Evolutionary conservation across 2,797 vertebrate genomes (phyloP).

Genomic region (Rhyacichthys aspro): DNA sequence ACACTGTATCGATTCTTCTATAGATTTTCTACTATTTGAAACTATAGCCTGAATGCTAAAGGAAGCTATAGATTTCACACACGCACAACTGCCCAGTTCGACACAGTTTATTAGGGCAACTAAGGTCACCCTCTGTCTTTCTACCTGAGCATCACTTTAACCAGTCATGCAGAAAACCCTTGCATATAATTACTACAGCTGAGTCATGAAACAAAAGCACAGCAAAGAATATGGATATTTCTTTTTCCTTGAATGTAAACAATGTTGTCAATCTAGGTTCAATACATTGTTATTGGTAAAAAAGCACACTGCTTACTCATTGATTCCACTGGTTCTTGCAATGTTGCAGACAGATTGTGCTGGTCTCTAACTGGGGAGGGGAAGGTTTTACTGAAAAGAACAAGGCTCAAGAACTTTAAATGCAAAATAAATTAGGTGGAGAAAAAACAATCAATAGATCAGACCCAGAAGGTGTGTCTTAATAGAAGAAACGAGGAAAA

Average conservation of each 20-base stretch:
- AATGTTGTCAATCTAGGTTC: too few relatives aligned
- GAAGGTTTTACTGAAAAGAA: neutral
- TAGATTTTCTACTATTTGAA: slow-evolving; percentile 42
- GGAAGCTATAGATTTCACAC: slow-evolving; percentile 30
- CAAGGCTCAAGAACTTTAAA: slow-evolving; percentile 1
- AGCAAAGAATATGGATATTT: too few relatives aligned
- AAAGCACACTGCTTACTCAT: too few relatives aligned
- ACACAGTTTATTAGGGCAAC: slow-evolving; percentile 18
- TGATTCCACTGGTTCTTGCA: slow-evolving; percentile 2
- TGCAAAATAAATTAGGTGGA: slow-evolving; percentile 4
- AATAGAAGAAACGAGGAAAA: too few relatives aligned
- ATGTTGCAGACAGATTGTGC: neutral
- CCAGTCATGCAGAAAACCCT: slow-evolving; percentile 36
- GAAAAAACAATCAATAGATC: neutral
- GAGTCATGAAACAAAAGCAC: slow-evolving; percentile 2
- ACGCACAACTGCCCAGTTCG: neutral
- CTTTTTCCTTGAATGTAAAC: too few relatives aligned
- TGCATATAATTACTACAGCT: slow-evolving; percentile 5
- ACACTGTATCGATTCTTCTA: slow-evolving; percentile 27
- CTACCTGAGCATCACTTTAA: slow-evolving; percentile 19
- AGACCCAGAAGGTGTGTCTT: neutral
- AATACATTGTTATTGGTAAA: too few relatives aligned
- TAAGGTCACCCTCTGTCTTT: slow-evolving; percentile 22
- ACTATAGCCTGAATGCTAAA: neutral
- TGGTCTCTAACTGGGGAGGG: slow-evolving; percentile 9